These are phyloP conservation scores for Dermatemys mawii DNA, from an alignment of 2,113 vertebrate genomes.

Conservation along the genomic window DNA sequence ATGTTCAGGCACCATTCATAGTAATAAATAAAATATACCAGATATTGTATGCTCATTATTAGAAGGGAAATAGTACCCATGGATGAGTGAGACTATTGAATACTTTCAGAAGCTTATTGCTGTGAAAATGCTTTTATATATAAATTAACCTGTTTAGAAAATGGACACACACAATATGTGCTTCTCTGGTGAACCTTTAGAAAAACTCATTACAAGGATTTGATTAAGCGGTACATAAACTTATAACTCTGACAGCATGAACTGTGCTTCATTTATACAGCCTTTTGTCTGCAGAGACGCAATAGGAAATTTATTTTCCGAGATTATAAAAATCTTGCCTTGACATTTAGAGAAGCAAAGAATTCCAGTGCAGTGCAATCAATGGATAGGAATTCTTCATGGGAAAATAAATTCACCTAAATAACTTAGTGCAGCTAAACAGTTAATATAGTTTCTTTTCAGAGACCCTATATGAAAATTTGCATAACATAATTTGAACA, in stretches of 20 bases:
- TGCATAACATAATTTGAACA: not conserved
- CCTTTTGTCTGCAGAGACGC: not conserved
- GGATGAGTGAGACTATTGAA: not conserved
- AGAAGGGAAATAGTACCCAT: not conserved
- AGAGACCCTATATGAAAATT: fast-evolving
- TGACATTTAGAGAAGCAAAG: not conserved
- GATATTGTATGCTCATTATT: not conserved
- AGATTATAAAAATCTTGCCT: not conserved
- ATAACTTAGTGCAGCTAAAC: not conserved
- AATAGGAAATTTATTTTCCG: not conserved
- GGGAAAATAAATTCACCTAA: not conserved
- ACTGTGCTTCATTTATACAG: not conserved
- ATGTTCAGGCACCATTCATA: not conserved
- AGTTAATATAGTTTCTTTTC: not conserved
- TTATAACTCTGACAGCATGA: not conserved
- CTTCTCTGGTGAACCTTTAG: fast-evolving
- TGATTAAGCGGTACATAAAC: not conserved
- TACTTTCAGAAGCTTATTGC: not conserved
- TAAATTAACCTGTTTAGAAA: not conserved
- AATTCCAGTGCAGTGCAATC: not conserved
- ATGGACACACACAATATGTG: not conserved
- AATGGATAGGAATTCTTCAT: not conserved
- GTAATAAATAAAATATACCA: too few relatives aligned
- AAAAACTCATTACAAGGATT: not conserved
- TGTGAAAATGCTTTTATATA: not conserved